Conservation (phyloP, 2,797 vertebrate genomes). For the Lerista edwardsae region DNA sequence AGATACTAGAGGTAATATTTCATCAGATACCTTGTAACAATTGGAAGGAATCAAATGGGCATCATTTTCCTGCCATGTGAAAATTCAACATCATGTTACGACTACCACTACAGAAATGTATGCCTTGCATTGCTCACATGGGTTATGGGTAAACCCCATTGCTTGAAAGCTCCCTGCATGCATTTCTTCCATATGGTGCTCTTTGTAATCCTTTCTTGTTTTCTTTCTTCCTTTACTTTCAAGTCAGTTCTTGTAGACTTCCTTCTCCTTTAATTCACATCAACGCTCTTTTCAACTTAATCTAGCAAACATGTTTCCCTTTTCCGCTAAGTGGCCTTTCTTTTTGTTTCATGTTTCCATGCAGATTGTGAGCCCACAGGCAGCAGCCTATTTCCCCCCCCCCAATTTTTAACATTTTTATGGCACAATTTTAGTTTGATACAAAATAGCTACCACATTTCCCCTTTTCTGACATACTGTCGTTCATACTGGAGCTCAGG, state of each 20-base stretch:
- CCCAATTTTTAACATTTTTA: too few relatives aligned
- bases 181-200: neutral
- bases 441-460: too few relatives aligned
- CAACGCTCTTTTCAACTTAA: neutral
- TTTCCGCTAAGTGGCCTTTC: neutral
- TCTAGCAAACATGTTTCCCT: neutral
- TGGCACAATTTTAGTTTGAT: too few relatives aligned
- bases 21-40: constrained; percentile 21
- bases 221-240: neutral
- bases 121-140: neutral
- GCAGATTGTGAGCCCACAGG: neutral
- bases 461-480: too few relatives aligned
- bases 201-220: neutral
- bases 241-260: neutral
- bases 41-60: neutral
- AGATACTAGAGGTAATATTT: constrained; percentile 10
- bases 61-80: neutral
- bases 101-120: neutral
- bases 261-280: neutral
- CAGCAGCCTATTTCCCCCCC: neutral
- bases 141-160: neutral
- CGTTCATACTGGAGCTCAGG: too few relatives aligned
- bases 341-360: neutral
- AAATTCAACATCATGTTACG: neutral
- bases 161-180: neutral